Evolutionary conservation across 1,140 invertebrate genomes (phyloP), one percentile per base, ranked within the genome.

Genomic region (Hypothenemus hampei): DNA sequence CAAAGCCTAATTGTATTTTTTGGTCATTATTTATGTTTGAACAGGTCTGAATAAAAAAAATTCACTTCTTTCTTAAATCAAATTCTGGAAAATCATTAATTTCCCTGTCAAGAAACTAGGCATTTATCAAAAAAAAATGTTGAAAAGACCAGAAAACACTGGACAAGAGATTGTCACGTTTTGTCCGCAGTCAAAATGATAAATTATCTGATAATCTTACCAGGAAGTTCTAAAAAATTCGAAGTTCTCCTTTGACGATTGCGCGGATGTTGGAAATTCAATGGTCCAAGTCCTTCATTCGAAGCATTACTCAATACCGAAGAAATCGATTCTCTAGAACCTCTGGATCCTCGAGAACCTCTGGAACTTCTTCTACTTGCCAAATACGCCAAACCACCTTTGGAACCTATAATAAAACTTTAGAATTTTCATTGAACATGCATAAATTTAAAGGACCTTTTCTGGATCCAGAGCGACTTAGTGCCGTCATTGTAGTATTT

Each of bases 191-290:
- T 11, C 3, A 2, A 31, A 31, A 8, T 31, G 1, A 11, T 31
- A 13, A 3, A 11, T 31, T 31, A 8, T 2, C 26, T 11, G 8
- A 31, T 11, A n/a, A n/a, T 62, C 61, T 74, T 63, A 90, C 88
- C 86, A 71, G 88, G 89, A 60, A 91, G 72, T 70, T 91, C 89
- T n/a, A 91, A 72, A 68, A 91, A 91, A 71, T 91, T 91, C 0
- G 87, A 90, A 3, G 87, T 89, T 45, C 88, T 75, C 4, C 89
- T 73, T 65, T 89, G 86, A 13, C 85, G 75, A 8, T 81, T 83
- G 3, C 86, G 77, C 49, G 81, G 86, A 53, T 81, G 81, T 61
- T 81, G 85, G 65, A 88, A 89, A 66, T 85, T 85, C 10, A 89
- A 67, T 0, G 87, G 87, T 7, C 85, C 86, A 29, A 88, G 80